Base-by-base conservation (phyloP, 23 tunicate species). In the Trididemnum miniatum region DNA sequence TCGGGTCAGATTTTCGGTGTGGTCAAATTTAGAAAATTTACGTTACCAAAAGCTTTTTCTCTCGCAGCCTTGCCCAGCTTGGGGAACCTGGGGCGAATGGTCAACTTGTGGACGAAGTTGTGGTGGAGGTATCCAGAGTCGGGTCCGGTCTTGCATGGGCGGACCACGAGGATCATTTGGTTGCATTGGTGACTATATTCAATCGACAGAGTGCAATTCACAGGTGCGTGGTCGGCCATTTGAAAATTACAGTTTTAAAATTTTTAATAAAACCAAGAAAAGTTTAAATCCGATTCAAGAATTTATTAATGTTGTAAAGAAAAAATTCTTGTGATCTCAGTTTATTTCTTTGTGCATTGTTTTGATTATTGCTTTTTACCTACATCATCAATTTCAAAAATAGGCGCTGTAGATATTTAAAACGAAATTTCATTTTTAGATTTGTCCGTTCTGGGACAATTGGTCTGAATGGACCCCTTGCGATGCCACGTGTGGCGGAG, bases 401-500 rank as follows among this genome's bases (percentile, higher is more conserved):
- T n/a, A n/a, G n/a, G n/a, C n/a, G n/a, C n/a, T n/a, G n/a, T n/a
- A n/a, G n/a, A n/a, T n/a, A 44, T 15, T 44, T 44, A 44, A 44
- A 44, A 44, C 54, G 15, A 44, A 7, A 44, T 44, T 15, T 44
- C 15, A 9, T 44, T 44, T 44, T 7, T 15, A 92, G 97, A 32
- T 83, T 0, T 93, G 98, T 66, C 98, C 98, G 25, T 88, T 51
- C 81, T 93, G 98, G 98, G 34, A 79, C 44, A 57, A 87, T 51
- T 93, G 98, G 98, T 32, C 82, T 27, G 79, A 72, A 26, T 93
- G 88, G 84, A 79, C 74, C 0, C 80, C 59, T 20, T 93, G 98
- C 60, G 31, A 65, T 12, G 76, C 51, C 25, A 51, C 86, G 35
- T 93, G 98, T 76, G 98, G 98, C 24, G 66, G 81, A 35, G 98